Evolutionary conservation across 2,888 invertebrate genomes (phyloP), one percentile per base, ranked within the genome.

Genomic region (Pristionchus mayeri): DNA sequence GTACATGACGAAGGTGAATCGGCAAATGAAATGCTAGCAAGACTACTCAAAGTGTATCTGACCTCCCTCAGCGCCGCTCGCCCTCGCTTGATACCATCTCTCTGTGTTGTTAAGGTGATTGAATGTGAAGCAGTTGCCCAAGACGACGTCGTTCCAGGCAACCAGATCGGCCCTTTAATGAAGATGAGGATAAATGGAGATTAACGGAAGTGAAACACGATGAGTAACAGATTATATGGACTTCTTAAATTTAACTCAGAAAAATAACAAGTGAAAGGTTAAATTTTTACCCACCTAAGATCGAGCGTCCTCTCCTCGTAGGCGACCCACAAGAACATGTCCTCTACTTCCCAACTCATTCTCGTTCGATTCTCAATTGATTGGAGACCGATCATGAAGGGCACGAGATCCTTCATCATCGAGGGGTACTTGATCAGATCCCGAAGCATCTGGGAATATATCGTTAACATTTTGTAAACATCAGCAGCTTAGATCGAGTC

Each of bases 111-210:
- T 81, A 37, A 57, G 48, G 63, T 87, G 87, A 48, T 88, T 88
- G 85, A 88, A 88, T 16, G 88, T 88, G 71, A 86, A 88, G 82
- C 88, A 88, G 63, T 87, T 88, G 63, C 88, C 88, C 24, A 88
- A 71, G 3, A 84, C 85, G 18, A 85, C 85, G 63, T 87, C 87
- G 79, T 85, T 84, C 78, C 80, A 85, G 27, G 50, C 71, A 24
- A 84, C 54, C 40, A 87, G 44, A 48, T 86, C 84, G 40, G 18
- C 44, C 4, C 80, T 85, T 24, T 44, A 13, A 44, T 44, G 13
- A 9, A 44, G 44, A 44, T 44, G 13, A 13, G 44, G 6, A 44
- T 44, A 13, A 6, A 44, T n/a, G n/a, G n/a, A n/a, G n/a, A n/a
- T n/a, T n/a, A n/a, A n/a, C n/a, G n/a, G n/a, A n/a, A n/a, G n/a